A percentile compares a stretch with the other conserved stretches of the same genome.
Conservation (phyloP, 2,797 vertebrate species). For the Chloroceryle inda region DNA sequence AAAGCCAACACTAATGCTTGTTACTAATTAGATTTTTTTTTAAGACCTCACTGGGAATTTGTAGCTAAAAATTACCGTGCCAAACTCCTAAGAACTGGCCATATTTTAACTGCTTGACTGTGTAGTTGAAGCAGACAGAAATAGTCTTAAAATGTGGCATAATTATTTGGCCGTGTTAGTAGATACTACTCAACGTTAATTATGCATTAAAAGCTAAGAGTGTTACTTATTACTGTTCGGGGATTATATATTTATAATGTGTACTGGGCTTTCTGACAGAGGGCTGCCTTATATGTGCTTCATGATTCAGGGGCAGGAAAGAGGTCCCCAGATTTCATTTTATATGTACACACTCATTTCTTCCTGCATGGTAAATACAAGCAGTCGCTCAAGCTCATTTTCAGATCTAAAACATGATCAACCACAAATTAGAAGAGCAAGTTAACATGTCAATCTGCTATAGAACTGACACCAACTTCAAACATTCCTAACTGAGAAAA, state of each 20-base stretch:
- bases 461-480: background rate
- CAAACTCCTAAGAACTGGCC: constrained; percentile 39
- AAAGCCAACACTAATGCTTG: constrained; percentile 35
- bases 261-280: constrained; percentile 10
- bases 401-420: background rate
- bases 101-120: constrained; percentile 55
- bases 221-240: constrained; percentile 69
- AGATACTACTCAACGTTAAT: constrained; percentile 72
- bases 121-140: constrained; percentile 51
- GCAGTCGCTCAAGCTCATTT: background rate
- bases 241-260: constrained; percentile 59
- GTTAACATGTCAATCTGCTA: background rate
- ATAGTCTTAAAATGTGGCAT: constrained; percentile 49
- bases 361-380: background rate
- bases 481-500: background rate
- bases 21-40: constrained; percentile 75
- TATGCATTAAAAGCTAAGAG: constrained; percentile 74
- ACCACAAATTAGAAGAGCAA: background rate
- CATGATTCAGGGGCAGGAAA: background rate
- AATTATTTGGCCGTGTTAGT: constrained; percentile 66
- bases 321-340: background rate
- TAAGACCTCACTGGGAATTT: constrained; percentile 61
- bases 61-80: constrained; percentile 60
- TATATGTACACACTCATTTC: background rate
- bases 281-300: background rate